Base-by-base conservation (phyloP, 2,888 invertebrate genomes). In the Andrena praecox region DNA sequence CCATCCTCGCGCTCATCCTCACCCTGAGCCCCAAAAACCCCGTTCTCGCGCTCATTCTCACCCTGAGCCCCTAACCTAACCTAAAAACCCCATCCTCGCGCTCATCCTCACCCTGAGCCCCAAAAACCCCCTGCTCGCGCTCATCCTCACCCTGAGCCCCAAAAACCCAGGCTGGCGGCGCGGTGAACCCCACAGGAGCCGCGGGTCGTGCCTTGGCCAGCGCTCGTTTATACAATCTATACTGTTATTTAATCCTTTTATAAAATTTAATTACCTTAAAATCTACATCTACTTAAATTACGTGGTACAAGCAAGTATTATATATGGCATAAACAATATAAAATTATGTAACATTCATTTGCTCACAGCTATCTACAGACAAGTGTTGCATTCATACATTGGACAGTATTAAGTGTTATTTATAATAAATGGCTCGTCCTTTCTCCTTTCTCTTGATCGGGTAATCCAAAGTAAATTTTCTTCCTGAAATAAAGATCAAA, bases 391-490 rank as follows among this genome's bases (percentile, higher is more conserved):
- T 54, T 63, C 42, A 20, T 7, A 48, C 7, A 0, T n/a, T 27
- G 56, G 12, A 12, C 50, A 50, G 12, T 24, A 33, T 33, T 81
- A 86, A 70, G 75, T 64, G 16, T 64, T 64, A 20, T 50, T 70
- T 10, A 48, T 29, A 8, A 71, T 67, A 52, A 85, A 70, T 4
- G 31, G 33, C 29, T 78, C 68, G 4, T 78, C 33, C 8, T 70
- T 79, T 54, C 81, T 88, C 29, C 82, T 82, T 69, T 82, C 69
- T 63, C 76, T 89, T 56, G 84, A 86, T 74, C 92, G 89, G 20
- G 87, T 92, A 16, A 91, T 82, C 93, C 93, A 93, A 2, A 93
- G 81, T n/a, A 91, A 64, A 67, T 92, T 92, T 29, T 89, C 88
- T 84, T 91, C 86, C 92, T 93, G 85, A 54, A 84, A 87, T 35